Percentiles rank a stretch among this genome's conserved stretches.
Conservation (phyloP, 2,113 vertebrate species). For the Baryphthengus martii region DNA sequence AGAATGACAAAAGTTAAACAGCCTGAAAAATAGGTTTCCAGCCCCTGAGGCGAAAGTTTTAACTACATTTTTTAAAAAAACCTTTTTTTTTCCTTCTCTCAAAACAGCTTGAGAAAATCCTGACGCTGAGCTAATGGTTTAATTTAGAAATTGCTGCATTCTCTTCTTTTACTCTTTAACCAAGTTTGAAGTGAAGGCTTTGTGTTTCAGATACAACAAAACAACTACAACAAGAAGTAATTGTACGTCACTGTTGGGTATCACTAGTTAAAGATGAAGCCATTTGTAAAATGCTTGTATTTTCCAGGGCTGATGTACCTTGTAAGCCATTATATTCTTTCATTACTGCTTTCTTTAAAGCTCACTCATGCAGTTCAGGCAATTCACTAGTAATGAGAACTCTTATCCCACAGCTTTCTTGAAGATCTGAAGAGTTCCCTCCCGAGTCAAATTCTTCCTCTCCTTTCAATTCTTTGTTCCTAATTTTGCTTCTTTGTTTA, state of each 20-base stretch:
- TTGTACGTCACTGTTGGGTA: background rate
- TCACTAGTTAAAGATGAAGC: background rate
- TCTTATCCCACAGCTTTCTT: background rate
- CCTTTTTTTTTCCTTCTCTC: background rate
- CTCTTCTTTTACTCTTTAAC: background rate
- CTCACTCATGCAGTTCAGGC: background rate
- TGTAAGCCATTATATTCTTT: background rate
- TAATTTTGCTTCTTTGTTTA: background rate
- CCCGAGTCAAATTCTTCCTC: background rate
- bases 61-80: background rate
- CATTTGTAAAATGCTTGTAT: background rate
- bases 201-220: background rate
- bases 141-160: background rate
- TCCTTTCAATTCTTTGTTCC: background rate
- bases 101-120: background rate
- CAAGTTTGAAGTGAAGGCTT: background rate
- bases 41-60: slow-evolving; percentile 35
- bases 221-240: background rate
- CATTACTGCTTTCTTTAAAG: background rate
- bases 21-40: slow-evolving; percentile 62
- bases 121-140: background rate
- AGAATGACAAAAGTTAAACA: slow-evolving; percentile 63
- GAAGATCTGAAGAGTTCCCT: background rate
- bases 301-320: background rate
- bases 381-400: background rate